Conservation (phyloP, 2,888 invertebrate genomes). For the Druceiella hillmani region DNA sequence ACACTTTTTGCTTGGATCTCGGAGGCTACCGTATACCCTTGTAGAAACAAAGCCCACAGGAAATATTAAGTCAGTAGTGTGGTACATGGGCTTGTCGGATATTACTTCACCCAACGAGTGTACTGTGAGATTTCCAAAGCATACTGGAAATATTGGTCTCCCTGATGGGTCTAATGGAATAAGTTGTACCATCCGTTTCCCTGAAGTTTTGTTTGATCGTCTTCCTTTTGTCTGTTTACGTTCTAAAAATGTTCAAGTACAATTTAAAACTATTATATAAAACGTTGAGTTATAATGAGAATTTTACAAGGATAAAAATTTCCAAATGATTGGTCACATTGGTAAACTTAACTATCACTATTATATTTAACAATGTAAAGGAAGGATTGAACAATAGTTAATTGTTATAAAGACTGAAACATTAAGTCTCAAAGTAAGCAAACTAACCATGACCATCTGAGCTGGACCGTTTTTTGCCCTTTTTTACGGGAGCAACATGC, state of each 20-base stretch:
- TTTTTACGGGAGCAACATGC: constrained; percentile 16
- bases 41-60: constrained; percentile 76
- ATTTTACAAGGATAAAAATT: not conserved
- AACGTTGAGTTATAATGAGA: not conserved
- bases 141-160: constrained; percentile 67
- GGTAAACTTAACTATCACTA: too few relatives aligned
- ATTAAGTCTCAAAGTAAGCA: not conserved
- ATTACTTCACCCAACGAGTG: constrained; percentile 74
- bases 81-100: constrained; percentile 60
- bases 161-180: constrained; percentile 53
- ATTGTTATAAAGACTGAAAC: too few relatives aligned
- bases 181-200: constrained; percentile 15
- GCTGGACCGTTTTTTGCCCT: constrained; percentile 28
- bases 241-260: constrained; percentile 15
- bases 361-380: too few relatives aligned
- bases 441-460: constrained; percentile 20
- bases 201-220: constrained; percentile 20
- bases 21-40: constrained; percentile 65
- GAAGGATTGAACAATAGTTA: too few relatives aligned
- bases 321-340: too few relatives aligned
- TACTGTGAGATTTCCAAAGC: constrained; percentile 62
- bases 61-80: constrained; percentile 66
- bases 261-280: not conserved
- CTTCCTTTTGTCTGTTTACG: constrained; percentile 23
- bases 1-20: constrained; percentile 63